These are phyloP conservation scores for Hydriomena furcata DNA, from an alignment of 2,888 invertebrate genomes.

Conservation along the genomic window DNA sequence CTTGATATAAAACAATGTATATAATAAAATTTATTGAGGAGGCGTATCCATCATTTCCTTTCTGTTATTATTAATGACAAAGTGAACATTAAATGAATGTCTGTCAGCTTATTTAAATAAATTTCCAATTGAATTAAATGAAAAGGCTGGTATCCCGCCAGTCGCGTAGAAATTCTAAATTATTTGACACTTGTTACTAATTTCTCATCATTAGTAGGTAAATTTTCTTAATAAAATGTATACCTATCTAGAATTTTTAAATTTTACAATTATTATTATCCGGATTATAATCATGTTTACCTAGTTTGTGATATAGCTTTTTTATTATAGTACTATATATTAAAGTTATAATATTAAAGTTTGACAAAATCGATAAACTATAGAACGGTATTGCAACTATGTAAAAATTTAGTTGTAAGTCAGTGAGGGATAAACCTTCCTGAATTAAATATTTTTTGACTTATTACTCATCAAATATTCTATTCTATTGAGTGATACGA, in stretches of 20 bases:
- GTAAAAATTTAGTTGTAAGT: too few relatives aligned
- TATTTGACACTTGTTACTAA: slow-evolving; percentile 42
- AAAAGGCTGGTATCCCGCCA: slow-evolving; percentile 34
- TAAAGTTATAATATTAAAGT: too few relatives aligned
- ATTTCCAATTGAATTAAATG: slow-evolving; percentile 46
- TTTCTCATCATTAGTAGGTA: slow-evolving; percentile 33
- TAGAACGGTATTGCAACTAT: too few relatives aligned
- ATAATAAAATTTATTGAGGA: background rate
- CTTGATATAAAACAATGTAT: too few relatives aligned
- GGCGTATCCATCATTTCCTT: slow-evolving; percentile 37
- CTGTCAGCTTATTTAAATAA: slow-evolving; percentile 51
- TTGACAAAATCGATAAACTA: too few relatives aligned
- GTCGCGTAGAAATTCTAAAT: slow-evolving; percentile 44
- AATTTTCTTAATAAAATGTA: slow-evolving; percentile 23
- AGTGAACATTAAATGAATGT: slow-evolving; percentile 36
- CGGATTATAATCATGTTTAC: slow-evolving; percentile 5
- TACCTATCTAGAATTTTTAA: slow-evolving; percentile 17
- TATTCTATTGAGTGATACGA: too few relatives aligned
- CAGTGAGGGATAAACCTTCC: too few relatives aligned
- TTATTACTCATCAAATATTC: too few relatives aligned
- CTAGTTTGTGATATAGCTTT: background rate
- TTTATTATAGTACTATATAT: background rate
- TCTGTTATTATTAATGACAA: slow-evolving; percentile 24
- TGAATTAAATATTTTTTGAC: too few relatives aligned
- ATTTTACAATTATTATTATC: slow-evolving; percentile 20